Base-by-base conservation (phyloP, 2,113 vertebrate species). In the Paratilapia polleni region DNA sequence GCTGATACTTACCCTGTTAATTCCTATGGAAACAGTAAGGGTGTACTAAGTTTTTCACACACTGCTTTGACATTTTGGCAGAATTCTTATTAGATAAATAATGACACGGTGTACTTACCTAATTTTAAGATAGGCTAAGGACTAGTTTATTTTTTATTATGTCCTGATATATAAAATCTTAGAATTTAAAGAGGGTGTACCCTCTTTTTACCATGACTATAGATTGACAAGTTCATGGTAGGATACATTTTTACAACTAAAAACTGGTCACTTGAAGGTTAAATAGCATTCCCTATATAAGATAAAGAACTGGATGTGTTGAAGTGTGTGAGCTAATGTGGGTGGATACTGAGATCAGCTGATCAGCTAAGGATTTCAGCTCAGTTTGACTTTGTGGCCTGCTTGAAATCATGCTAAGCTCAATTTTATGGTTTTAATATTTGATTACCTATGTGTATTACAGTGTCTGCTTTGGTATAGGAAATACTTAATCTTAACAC, bases 401-500 rank as follows among this genome's bases (percentile, higher is more conserved):
- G 66, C 26, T 15, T 52, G 43, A 31, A 73, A 12, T 54, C 31
- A 54, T 54, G 43, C 6, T 28, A 4, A 20, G 47, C 52, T 73
- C 26, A 34, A n/a, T 49, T 34, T 70, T 31, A 34, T 26, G 8
- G 14, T 82, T 83, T 78, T 68, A 36, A 61, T 54, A 47, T 70
- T 79, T 56, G 78, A 87, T 41, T 4, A 13, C 24, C 34, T 7
- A 43, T 13, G 28, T 24, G 8, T 31, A 19, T 64, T 38, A 59
- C 17, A 61, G 36, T 22, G 7, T 78, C 20, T 70, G 52, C 5
- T 83, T 82, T 22, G 9, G 22, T 84, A n/a, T 6, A 63, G 12
- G 15, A 77, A 76, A 70, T 38, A 22, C 5, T 1, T 63, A 3
- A 84, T 41, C 31, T 83, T 80, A 78, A 85, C 49, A 81, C 36